Evolutionary conservation across 2,888 invertebrate species (phyloP), one percentile per base, ranked within the genome.

Genomic region (Bedellia somnulentella): DNA sequence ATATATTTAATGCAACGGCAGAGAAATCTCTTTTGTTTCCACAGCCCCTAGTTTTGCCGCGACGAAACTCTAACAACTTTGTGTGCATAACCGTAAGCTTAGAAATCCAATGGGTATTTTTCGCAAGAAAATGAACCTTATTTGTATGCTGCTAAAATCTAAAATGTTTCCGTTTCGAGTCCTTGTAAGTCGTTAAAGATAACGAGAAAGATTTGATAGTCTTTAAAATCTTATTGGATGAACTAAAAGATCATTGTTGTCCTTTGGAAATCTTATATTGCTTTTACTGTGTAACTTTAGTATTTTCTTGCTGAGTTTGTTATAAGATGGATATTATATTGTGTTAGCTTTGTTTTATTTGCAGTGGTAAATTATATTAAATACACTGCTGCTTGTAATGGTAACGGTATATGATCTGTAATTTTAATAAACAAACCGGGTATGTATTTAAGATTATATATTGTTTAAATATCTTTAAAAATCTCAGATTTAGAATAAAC

Each of bases 221-320:
- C 47, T 44, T 46, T 52, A 50, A 52, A 55, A 52, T 52, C 45
- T 55, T 53, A 55, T 55, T 51, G 45, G 49, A 10, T 21, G 39
- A 41, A 35, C 37, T 24, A 15, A 30, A 36, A 32, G 38, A 37
- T 39, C 37, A 37, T 36, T 36, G 38, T 29, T 22, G 29, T 29
- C 30, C 22, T 39, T n/a, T n/a, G n/a, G n/a, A n/a, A n/a, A n/a
- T n/a, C n/a, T n/a, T n/a, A n/a, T n/a, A n/a, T n/a, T n/a, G n/a
- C n/a, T n/a, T n/a, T n/a, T n/a, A n/a, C n/a, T n/a, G n/a, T n/a
- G n/a, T n/a, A n/a, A n/a, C n/a, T n/a, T n/a, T n/a, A n/a, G n/a
- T n/a, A n/a, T n/a, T n/a, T n/a, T n/a, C n/a, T n/a, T n/a, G n/a
- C n/a, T n/a, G n/a, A n/a, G n/a, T 42, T 44, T 42, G 37, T 39